These are phyloP conservation scores for Cryptoprocta ferox DNA, from an alignment of 2,797 vertebrate genomes.

Conservation along the genomic window DNA sequence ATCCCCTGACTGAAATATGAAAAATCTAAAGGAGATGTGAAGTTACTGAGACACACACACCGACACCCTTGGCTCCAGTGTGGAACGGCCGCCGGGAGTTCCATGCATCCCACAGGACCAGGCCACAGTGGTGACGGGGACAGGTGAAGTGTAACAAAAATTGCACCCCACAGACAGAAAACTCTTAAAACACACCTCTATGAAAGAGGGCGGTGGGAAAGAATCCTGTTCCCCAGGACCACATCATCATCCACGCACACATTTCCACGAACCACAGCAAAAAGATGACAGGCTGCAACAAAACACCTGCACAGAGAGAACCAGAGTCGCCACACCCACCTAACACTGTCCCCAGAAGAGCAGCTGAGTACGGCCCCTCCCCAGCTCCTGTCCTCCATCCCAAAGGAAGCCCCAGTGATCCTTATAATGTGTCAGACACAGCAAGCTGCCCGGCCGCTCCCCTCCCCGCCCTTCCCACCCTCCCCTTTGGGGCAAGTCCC, in stretches of 20 bases:
- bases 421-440: not conserved
- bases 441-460: not conserved
- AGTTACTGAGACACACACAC: not conserved
- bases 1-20: not conserved
- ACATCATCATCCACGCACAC: not conserved
- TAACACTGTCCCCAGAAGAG: conserved; percentile 17
- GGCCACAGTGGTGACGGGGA: not conserved
- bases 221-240: not conserved
- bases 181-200: not conserved
- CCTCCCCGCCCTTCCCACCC: not conserved
- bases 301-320: not conserved
- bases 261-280: conserved; percentile 1
- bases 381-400: not conserved
- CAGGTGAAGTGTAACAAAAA: not conserved
- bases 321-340: not conserved
- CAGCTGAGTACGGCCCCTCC: not conserved
- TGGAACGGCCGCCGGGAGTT: not conserved
- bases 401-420: conserved; percentile 25
- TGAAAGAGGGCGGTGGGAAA: not conserved
- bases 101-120: not conserved
- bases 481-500: not conserved
- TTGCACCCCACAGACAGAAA: not conserved
- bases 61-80: not conserved
- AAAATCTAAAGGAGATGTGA: not conserved
- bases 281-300: conserved; percentile 19